These are phyloP conservation scores for Cataglyphis livida DNA, from an alignment of 2,888 invertebrate species.

Conservation along the genomic window DNA sequence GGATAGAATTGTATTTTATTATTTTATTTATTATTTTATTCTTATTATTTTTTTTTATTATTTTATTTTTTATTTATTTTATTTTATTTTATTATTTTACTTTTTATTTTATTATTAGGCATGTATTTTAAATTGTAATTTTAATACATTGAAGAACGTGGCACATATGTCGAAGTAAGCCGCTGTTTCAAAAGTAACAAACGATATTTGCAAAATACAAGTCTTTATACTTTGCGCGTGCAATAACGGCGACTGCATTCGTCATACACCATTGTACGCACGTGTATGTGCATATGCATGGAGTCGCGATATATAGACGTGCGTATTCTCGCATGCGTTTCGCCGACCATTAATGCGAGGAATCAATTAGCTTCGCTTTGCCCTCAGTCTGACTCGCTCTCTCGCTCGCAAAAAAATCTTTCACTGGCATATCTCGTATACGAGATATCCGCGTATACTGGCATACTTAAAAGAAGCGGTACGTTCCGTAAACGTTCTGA, in stretches of 20 bases:
- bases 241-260: conserved; percentile 42
- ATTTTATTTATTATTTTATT: no score
- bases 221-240: neutral
- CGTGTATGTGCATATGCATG: neutral
- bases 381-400: conserved; percentile 20
- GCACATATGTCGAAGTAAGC: neutral
- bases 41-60: no score
- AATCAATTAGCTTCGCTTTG: conserved; percentile 61
- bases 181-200: conserved; percentile 29
- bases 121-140: no score
- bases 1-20: no score
- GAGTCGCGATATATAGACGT: neutral
- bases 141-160: no score
- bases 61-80: no score
- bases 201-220: conserved; percentile 15
- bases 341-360: conserved; percentile 63
- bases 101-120: no score
- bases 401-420: conserved; percentile 29
- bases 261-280: conserved; percentile 33
- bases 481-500: conserved; percentile 21
- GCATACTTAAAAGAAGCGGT: conserved; percentile 17
- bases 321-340: conserved; percentile 52
- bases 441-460: conserved; percentile 11
- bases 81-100: no score
- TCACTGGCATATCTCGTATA: conserved; percentile 1